These are phyloP conservation scores for Lutraria rhynchaena DNA, from an alignment of 1,140 invertebrate genomes.

Conservation along the genomic window DNA sequence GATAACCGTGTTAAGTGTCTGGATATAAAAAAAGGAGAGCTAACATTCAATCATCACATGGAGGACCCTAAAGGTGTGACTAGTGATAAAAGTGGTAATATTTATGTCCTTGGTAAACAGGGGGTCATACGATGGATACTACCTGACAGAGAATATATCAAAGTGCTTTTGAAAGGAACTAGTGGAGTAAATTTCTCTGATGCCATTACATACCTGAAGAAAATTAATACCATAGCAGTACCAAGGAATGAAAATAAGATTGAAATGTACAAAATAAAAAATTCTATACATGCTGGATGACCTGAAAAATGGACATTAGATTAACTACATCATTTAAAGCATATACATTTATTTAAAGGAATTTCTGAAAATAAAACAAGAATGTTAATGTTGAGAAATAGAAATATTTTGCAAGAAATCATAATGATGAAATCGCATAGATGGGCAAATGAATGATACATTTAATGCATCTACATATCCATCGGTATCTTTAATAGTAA, in stretches of 20 bases:
- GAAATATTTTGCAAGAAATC: too few relatives aligned
- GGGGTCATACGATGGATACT: conserved; percentile 52
- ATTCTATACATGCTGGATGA: conserved; percentile 48
- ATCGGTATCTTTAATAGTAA: too few relatives aligned
- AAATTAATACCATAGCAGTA: conserved; percentile 38
- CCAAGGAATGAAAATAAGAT: conserved; percentile 55
- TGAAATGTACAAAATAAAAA: conserved; percentile 52
- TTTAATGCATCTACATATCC: too few relatives aligned
- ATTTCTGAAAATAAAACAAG: too few relatives aligned
- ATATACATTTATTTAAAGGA: too few relatives aligned
- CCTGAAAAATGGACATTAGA: background rate
- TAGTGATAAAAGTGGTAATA: conserved; percentile 57
- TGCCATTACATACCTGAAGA: conserved; percentile 37
- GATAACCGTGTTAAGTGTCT: conserved; percentile 54
- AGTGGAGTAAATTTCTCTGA: conserved; percentile 44
- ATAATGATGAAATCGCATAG: too few relatives aligned
- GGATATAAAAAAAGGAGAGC: conserved; percentile 41
- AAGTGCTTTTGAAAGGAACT: conserved; percentile 44
- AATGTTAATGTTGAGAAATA: too few relatives aligned
- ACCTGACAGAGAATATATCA: conserved; percentile 38
- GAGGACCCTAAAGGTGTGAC: conserved; percentile 47
- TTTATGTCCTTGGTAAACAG: conserved; percentile 48
- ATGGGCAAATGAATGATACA: too few relatives aligned
- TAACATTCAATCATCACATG: conserved; percentile 57
- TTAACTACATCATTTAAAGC: background rate